Base-by-base conservation (phyloP, 1,140 invertebrate species). In the Drosophila pseudoananassae region DNA sequence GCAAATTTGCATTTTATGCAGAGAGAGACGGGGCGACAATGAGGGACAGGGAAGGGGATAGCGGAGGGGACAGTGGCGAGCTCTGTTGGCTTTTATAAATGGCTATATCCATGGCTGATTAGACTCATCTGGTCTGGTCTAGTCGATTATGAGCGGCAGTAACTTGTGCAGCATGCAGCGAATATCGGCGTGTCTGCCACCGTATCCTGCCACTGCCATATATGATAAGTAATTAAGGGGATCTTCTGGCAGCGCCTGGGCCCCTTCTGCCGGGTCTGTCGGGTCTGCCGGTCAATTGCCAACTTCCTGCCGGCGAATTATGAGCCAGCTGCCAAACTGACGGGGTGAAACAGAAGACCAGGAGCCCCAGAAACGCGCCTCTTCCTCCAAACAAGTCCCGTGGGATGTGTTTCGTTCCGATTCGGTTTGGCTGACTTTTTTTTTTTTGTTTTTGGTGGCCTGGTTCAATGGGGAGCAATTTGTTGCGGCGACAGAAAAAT, bases 171-270 rank as follows among this genome's bases (percentile, higher is more conserved):
- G 29, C 45, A 40, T 31, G 53, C 49, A 51, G 20, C 29, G 12
- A 49, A 9, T 10, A 33, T 33, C 31, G 31, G 31, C 31, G 31
- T 33, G 31, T n/a, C 12, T 56, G 50, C 57, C 50, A 45, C 38
- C 69, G 46, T 49, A 87, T 85, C 83, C 63, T 70, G 66, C 64
- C 51, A 68, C 65, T 68, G 17, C 5, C 15, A 20, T 74, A 77
- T 75, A 80, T 36, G 33, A 36, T 87, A 82, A 65, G 82, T 78
- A 87, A 87, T 87, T 87, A 88, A 88, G 81, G 77, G 82, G 60
- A 75, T 82, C 80, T 43, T 17, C 15, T 43, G 14, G 40, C 40
- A 15, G 40, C 15, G 2, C 33, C 33, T 12, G 33, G 61, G 50
- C 38, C 4, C n/a, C 25, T 27, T 27, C 25, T 20, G 20, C 20